Base-by-base conservation (phyloP, 2,888 invertebrate genomes). In the Stenolophus ochropezus region DNA sequence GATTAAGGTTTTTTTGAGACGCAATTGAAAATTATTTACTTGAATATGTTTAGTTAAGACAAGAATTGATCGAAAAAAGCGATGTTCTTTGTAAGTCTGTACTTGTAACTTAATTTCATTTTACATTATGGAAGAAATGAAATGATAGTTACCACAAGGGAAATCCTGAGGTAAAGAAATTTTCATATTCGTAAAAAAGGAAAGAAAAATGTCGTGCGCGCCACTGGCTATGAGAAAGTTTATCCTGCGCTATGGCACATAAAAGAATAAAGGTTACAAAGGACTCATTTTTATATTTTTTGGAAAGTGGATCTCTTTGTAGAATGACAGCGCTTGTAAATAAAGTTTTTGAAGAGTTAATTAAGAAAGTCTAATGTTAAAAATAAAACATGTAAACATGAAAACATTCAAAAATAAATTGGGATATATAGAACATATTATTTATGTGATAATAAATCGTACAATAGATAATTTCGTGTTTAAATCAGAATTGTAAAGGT, bases 211-310 rank as follows among this genome's bases (percentile, higher is more conserved):
- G 6, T 6, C 11, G 11, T 42, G 33, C 6, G 11, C 33, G 33
- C 33, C 33, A 42, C 33, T 42, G 33, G 33, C 33, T 3, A 42
- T 42, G 33, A 42, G 33, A 4, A 42, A 42, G 33, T 42, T 42
- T 8, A 42, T 42, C 33, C 33, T 42, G 33, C 33, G 33, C 11
- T 42, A 42, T 42, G 51, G 16, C 5, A 51, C 51, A 51, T 51
- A 51, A 51, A 51, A 16, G 51, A 16, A n/a, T 51, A 51, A 51
- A 51, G 51, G 14, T 51, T 51, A 51, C 51, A 51, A 51, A 51
- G 16, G 51, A 51, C 51, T 51, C 16, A 16, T 51, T 51, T 51
- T 51, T 51, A 51, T 51, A 51, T 51, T 51, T 51, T 14, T 51
- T 51, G 51, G 51, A 51, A 51, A 51, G 51, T 51, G 8, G 47